Percentiles rank a stretch among this genome's conserved stretches.
Conservation (phyloP, 1,140 invertebrate species). For the Melitaea cinxia region DNA sequence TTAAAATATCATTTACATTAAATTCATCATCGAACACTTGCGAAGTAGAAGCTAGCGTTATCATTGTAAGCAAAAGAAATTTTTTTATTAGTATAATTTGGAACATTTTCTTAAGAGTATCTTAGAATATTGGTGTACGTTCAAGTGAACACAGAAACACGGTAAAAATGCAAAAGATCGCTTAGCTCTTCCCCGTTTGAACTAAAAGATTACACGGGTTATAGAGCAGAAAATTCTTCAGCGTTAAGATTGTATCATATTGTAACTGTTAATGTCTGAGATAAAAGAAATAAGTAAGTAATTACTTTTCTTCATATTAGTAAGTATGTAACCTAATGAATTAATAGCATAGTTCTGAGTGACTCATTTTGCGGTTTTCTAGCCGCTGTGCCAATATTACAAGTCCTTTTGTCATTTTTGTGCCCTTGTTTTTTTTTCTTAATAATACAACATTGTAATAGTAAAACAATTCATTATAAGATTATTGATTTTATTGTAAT, state of each 20-base stretch:
- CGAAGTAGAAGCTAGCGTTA: not conserved
- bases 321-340: no score
- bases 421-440: no score
- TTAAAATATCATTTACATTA: conserved; percentile 84
- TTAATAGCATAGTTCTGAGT: no score
- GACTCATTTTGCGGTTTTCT: no score
- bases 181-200: conserved; percentile 10
- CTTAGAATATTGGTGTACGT: not conserved
- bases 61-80: not conserved
- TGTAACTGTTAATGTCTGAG: conserved; percentile 36
- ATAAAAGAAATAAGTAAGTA: conserved; percentile 16
- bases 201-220: conserved; percentile 53
- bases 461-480: no score
- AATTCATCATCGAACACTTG: conserved; percentile 64
- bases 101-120: conserved; percentile 1
- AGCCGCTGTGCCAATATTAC: no score
- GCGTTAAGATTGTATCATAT: conserved; percentile 48
- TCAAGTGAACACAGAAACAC: conserved; percentile 5
- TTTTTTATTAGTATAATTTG: not conserved
- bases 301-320: not conserved
- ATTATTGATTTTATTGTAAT: no score
- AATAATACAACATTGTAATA: no score
- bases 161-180: conserved; percentile 13
- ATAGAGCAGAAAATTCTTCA: conserved; percentile 73
- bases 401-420: no score